Conservation (phyloP, 2,888 invertebrate species). For the Drosophila recens region DNA sequence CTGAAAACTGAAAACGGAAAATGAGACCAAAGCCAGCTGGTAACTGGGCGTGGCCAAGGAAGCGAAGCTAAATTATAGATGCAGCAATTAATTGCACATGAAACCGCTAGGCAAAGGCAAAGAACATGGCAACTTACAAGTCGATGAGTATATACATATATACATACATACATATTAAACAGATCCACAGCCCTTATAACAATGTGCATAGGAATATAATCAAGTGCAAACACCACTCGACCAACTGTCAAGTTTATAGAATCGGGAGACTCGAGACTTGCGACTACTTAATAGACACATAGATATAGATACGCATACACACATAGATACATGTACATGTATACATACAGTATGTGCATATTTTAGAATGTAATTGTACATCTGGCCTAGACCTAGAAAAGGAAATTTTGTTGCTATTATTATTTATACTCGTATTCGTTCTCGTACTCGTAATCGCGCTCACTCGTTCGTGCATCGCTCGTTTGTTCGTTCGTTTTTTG, state of each 20-base stretch:
- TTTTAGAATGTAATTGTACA: constrained; percentile 84
- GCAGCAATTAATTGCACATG: constrained; percentile 25
- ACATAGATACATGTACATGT: constrained; percentile 1
- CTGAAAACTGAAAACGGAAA: background rate
- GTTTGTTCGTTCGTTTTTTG: constrained; percentile 13
- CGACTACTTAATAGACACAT: constrained; percentile 38
- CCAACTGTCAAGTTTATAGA: constrained; percentile 50
- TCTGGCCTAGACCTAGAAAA: constrained; percentile 85
- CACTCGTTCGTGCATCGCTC: constrained; percentile 43
- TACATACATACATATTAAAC: background rate
- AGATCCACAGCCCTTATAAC: constrained; percentile 13
- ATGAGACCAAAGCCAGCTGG: constrained; percentile 30
- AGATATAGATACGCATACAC: background rate
- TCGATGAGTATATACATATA: background rate
- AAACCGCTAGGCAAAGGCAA: background rate
- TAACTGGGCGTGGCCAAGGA: constrained; percentile 17
- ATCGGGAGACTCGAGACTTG: constrained; percentile 47
- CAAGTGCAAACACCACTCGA: constrained; percentile 53
- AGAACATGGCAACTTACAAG: background rate
- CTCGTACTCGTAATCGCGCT: constrained; percentile 44
- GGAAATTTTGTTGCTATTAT: constrained; percentile 84
- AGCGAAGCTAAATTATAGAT: constrained; percentile 24
- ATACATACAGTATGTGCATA: constrained; percentile 65
- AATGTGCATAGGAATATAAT: constrained; percentile 17
- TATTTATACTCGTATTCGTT: constrained; percentile 62